Percentiles rank a stretch among this genome's conserved stretches.
Evolutionary conservation across 2,113 vertebrate genomes (phyloP).

Genomic region (Craseonycteris thonglongyai): DNA sequence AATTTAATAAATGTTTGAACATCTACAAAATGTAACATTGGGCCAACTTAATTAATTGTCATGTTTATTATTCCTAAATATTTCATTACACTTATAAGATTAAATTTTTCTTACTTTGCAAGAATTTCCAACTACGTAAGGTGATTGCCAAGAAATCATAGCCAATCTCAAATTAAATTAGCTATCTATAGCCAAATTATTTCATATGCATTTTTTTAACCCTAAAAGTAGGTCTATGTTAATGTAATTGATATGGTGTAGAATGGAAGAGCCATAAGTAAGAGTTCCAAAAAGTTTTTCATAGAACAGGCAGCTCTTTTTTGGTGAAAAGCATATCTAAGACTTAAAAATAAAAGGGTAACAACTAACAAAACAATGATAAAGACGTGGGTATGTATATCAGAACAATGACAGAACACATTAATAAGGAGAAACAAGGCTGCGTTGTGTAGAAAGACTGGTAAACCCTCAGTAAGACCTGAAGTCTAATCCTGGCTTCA

Average conservation of each 20-base stretch:
- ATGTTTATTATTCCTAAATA: conserved; percentile 53
- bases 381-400: background rate
- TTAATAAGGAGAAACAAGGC: background rate
- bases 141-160: conserved; percentile 53
- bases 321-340: background rate
- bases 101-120: conserved; percentile 47
- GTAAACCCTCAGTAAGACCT: background rate
- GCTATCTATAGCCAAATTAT: conserved; percentile 48
- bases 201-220: conserved; percentile 34
- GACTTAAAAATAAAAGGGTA: background rate
- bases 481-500: background rate
- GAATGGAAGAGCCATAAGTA: background rate
- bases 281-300: background rate
- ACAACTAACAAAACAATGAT: background rate
- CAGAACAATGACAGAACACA: background rate
- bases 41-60: conserved; percentile 48
- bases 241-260: background rate
- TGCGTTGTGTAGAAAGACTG: background rate
- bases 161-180: conserved; percentile 63
- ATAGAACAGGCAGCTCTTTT: background rate
- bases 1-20: conserved; percentile 52
- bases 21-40: conserved; percentile 40
- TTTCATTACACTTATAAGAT: conserved; percentile 56
- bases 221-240: background rate
- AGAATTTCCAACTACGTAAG: conserved; percentile 31